These are phyloP conservation scores for Manacus vitellinus DNA, from an alignment of 2,113 vertebrate species.

Conservation along the genomic window DNA sequence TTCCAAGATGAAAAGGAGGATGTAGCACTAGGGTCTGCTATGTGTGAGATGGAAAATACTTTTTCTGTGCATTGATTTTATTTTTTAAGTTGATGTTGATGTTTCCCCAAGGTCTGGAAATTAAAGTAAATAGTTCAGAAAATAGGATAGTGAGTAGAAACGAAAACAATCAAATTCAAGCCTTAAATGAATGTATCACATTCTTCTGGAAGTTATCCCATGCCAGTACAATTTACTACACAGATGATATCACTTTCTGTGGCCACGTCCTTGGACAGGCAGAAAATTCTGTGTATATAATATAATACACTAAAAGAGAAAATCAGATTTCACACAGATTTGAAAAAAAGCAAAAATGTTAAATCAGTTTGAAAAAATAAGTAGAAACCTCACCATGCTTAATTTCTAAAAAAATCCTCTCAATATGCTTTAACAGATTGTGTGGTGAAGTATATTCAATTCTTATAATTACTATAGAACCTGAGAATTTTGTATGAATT, in stretches of 20 bases:
- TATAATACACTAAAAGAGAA: neutral
- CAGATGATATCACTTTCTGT: neutral
- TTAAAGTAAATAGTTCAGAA: neutral
- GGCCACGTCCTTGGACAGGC: neutral
- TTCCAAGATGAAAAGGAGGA: neutral
- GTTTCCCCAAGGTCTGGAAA: neutral
- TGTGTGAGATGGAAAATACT: neutral
- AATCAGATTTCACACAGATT: neutral
- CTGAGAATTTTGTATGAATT: neutral
- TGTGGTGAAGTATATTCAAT: neutral
- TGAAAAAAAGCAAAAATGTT: neutral
- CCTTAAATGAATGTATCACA: neutral
- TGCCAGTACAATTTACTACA: neutral
- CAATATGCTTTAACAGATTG: neutral
- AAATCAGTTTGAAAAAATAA: neutral
- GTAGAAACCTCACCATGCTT: neutral
- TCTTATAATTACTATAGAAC: neutral
- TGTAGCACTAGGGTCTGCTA: neutral
- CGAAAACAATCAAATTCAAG: neutral
- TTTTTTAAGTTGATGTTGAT: neutral
- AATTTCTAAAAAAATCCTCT: accelerated
- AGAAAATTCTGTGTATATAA: neutral
- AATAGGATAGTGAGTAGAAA: neutral
- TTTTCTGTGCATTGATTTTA: neutral
- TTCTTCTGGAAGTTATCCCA: neutral